Conservation (phyloP, 2,888 invertebrate species). For the Sisyra terminalis region DNA sequence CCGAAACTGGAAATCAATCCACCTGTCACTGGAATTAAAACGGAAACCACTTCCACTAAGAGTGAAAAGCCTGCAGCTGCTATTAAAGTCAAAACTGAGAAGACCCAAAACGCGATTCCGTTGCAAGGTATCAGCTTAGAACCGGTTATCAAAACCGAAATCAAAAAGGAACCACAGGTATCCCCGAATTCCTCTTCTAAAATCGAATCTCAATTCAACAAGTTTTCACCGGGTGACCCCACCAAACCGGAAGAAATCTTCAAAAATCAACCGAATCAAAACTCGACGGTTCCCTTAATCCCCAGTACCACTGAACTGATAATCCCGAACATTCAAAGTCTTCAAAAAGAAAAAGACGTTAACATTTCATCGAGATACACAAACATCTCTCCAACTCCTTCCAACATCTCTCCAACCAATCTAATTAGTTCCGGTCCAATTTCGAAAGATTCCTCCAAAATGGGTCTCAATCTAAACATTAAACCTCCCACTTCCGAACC, state of each 20-base stretch:
- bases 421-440: not conserved
- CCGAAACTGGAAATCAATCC: slow-evolving; percentile 36
- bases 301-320: slow-evolving; percentile 1
- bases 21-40: slow-evolving; percentile 2
- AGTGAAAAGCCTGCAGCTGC: slow-evolving; percentile 1
- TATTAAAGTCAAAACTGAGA: not conserved
- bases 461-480: not conserved
- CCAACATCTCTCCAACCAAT: not conserved
- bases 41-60: slow-evolving; percentile 2
- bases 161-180: slow-evolving; percentile 2
- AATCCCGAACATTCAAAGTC: slow-evolving; percentile 2
- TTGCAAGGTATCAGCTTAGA: not conserved
- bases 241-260: not conserved
- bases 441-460: not conserved
- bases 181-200: not conserved
- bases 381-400: not conserved
- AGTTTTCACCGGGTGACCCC: no score
- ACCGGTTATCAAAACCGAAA: slow-evolving; percentile 2
- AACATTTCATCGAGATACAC: not conserved
- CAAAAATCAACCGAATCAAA: not conserved
- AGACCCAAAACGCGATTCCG: not conserved
- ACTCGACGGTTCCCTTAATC: not conserved
- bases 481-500: not conserved
- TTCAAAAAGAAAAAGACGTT: slow-evolving; percentile 3
- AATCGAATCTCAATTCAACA: not conserved